Evolutionary conservation across 2,888 invertebrate genomes (phyloP), one percentile per base, ranked within the genome.

Genomic region (Cerceris ruficornis): DNA sequence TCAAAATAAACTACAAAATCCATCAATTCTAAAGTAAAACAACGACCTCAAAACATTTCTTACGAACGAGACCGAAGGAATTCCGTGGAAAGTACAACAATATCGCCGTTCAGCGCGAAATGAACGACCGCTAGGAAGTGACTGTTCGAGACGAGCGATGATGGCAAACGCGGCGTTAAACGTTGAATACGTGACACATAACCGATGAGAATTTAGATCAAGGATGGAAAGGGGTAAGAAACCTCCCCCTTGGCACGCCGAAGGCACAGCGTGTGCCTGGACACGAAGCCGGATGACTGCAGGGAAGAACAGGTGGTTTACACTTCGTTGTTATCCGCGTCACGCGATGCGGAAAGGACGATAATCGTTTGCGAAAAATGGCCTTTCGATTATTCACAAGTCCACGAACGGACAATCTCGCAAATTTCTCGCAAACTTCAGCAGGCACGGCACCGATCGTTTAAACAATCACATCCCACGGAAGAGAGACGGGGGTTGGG

Each of bases 241-340:
- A 42, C 28, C 52, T 42, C 58, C 49, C 43, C 46, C 58, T 79
- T 58, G 64, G n/a, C 62, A 43, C 66, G 61, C 65, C 46, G 13
- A 42, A 60, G 58, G 73, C 65, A 58, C 57, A 77, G 73, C 66
- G 74, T 74, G 71, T 61, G 66, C 59, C n/a, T 64, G 74, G 49
- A 71, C 72, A 66, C 71, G 68, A 59, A 69, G 57, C 5, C 59
- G 42, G 61, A 78, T 71, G 77, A 41, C 68, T 67, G 65, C 68
- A 81, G 81, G 75, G 76, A 79, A 87, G 82, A 91, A 90, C 90
- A 89, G 88, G 88, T 90, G 89, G 90, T 91, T 90, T 86, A 86
- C 86, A 87, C 87, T 86, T 87, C 60, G 78, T 70, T 80, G 87
- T 87, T 88, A 79, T 82, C 65, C 54, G n/a, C 64, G 83, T 84